These are phyloP conservation scores for Melanostigma gelatinosum DNA, from an alignment of 2,113 vertebrate species.

Conservation along the genomic window DNA sequence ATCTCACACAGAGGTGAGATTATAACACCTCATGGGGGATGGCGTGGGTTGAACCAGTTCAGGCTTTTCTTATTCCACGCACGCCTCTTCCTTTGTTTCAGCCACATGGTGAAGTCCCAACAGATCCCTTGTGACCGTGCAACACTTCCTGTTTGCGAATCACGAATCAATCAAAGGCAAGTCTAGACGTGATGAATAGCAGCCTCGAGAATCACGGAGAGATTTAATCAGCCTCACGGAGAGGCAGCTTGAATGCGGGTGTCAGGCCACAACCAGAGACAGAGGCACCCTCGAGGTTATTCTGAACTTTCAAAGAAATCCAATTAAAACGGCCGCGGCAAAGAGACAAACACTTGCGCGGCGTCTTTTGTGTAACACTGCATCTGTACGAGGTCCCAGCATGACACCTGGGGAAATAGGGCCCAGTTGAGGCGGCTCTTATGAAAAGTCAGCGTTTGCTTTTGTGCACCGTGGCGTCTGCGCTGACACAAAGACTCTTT, in stretches of 20 bases:
- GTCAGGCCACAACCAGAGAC: slow-evolving; percentile 57
- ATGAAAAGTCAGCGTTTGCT: slow-evolving; percentile 43
- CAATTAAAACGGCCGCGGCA: slow-evolving; percentile 69
- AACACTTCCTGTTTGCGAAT: slow-evolving; percentile 32
- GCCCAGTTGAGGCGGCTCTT: slow-evolving; percentile 16
- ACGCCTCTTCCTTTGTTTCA: too few species aligned
- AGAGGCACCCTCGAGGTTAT: slow-evolving; percentile 56
- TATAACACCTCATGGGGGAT: too few species aligned
- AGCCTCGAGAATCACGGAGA: slow-evolving; percentile 33
- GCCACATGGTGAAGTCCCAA: neutral
- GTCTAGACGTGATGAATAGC: slow-evolving; percentile 50
- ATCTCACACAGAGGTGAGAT: too few species aligned
- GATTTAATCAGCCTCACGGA: slow-evolving; percentile 63
- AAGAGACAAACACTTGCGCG: slow-evolving; percentile 62
- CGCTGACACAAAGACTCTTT: slow-evolving; percentile 34
- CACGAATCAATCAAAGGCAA: slow-evolving; percentile 55
- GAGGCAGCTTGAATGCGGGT: slow-evolving; percentile 41
- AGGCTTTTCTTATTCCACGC: too few species aligned
- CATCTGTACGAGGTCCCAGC: slow-evolving; percentile 45
- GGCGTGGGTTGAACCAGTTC: too few species aligned
- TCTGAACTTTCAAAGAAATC: slow-evolving; percentile 76
- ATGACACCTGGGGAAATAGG: slow-evolving; percentile 45
- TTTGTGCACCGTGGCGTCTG: slow-evolving; percentile 32
- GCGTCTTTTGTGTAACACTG: slow-evolving; percentile 49
- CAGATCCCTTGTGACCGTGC: slow-evolving; percentile 9